Conservation (phyloP, 2,888 invertebrate species). For the Athetis lepigone region DNA sequence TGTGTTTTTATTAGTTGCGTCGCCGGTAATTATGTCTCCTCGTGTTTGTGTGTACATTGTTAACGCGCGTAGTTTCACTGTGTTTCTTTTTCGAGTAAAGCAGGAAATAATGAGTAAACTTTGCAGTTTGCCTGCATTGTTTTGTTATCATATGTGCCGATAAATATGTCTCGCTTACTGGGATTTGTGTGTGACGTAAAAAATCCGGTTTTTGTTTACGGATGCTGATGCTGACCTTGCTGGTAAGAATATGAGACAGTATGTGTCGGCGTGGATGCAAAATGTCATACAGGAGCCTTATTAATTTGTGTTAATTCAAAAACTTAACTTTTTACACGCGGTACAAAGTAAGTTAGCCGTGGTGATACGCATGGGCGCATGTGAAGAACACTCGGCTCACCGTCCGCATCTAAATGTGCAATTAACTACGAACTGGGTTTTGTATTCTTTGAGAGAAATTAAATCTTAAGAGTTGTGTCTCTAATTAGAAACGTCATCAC, state of each 20-base stretch:
- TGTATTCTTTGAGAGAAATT: slow-evolving; percentile 41
- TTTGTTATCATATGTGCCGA: slow-evolving; percentile 72
- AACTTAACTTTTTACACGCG: slow-evolving; percentile 12
- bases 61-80: slow-evolving; percentile 69
- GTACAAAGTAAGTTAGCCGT: slow-evolving; percentile 30
- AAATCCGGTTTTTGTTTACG: slow-evolving; percentile 86
- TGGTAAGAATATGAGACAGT: slow-evolving; percentile 76
- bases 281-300: slow-evolving; percentile 51
- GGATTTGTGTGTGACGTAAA: slow-evolving; percentile 80
- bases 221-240: slow-evolving; percentile 82
- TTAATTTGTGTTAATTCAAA: slow-evolving; percentile 34
- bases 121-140: slow-evolving; percentile 71
- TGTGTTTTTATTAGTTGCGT: slow-evolving; percentile 71
- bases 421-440: slow-evolving; percentile 51
- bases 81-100: slow-evolving; percentile 73
- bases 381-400: slow-evolving; percentile 39
- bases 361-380: slow-evolving; percentile 41
- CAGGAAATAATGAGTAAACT: slow-evolving; percentile 76
- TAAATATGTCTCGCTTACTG: slow-evolving; percentile 76
- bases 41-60: slow-evolving; percentile 73
- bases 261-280: slow-evolving; percentile 57
- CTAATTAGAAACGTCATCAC: slow-evolving; percentile 37
- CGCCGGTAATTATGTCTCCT: slow-evolving; percentile 74
- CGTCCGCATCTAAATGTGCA: slow-evolving; percentile 57
- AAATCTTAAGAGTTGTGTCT: slow-evolving; percentile 35